phyloP scores from a whole-genome alignment of 2,113 vertebrate genomes.

The Lanius ludovicianus region DNA sequence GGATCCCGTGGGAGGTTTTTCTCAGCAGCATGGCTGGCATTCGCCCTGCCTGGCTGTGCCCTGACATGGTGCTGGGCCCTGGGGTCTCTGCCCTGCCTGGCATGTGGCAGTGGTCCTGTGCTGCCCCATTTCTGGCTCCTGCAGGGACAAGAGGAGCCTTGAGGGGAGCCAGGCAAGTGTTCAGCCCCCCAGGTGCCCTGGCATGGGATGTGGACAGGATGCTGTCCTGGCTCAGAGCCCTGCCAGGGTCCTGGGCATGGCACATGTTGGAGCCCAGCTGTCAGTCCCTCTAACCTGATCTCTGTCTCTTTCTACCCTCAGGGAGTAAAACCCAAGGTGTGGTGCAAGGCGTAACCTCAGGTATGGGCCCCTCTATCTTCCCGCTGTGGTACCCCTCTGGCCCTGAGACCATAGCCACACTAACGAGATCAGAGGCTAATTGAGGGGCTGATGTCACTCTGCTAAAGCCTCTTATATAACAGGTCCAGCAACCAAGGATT shows the following conservation, averaged over 20 bases:
- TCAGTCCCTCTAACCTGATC: background rate
- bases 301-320: conserved; percentile 67
- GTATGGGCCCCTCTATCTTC: conserved; percentile 61
- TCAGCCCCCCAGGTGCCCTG: background rate
- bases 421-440: conserved; percentile 58
- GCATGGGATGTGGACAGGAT: background rate
- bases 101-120: rapidly evolving
- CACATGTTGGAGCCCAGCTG: rapidly evolving
- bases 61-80: rapidly evolving
- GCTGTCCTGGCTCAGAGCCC: background rate
- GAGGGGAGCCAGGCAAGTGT: background rate
- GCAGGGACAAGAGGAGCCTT: background rate
- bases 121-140: background rate
- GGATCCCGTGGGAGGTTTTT: background rate
- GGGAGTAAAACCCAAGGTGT: conserved; percentile 92
- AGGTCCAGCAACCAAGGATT: background rate
- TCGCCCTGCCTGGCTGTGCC: background rate
- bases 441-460: conserved; percentile 59
- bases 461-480: conserved; percentile 58
- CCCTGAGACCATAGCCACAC: background rate
- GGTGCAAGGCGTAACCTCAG: conserved; percentile 89
- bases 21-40: rapidly evolving
- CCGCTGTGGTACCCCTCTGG: background rate
- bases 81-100: background rate
- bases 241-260: rapidly evolving